Evolutionary conservation across 2,888 invertebrate genomes (phyloP), one percentile per base, ranked within the genome.

Genomic region (Stenodema calcarata): DNA sequence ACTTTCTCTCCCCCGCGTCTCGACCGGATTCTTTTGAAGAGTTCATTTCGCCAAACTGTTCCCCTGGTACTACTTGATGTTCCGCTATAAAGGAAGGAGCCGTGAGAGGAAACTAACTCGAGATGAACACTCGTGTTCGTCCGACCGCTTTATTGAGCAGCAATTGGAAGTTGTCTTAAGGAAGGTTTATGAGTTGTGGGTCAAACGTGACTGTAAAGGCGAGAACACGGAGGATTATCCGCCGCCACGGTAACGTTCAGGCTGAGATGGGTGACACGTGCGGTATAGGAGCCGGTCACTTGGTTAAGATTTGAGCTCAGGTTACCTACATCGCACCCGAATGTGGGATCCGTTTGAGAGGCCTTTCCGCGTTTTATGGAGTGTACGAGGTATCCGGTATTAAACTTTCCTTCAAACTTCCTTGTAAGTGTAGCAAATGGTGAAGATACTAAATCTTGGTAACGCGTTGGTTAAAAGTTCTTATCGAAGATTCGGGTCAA

Each of bases 91-190:
- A 62, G 62, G 62, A 23, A 23, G 6, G 50, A 35, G 50, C 50
- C 50, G 50, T 50, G 50, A 18, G 12, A 62, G 62, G 62, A 62
- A 62, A 62, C 62, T 27, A 27, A 62, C 62, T 62, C 62, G 12
- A 62, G 62, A 62, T 62, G 18, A 62, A 62, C 23, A 23, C n/a
- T n/a, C 2, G 62, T 23, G 27, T 23, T 62, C 18, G 23, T 62
- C n/a, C 41, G n/a, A 44, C 78, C 78, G 44, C 78, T 78, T 78
- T 78, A 78, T 78, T 78, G 78, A 78, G 44, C 41, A 78, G 78
- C 78, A 78, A 78, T 78, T 78, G 78, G 78, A 78, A 69, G 82
- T 69, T 82, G 82, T 82, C 82, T 82, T 80, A n/a, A n/a, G 54
- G 35, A 54, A 62, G 82, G 30, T 82, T 82, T 82, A 82, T 69